These are phyloP conservation scores for Drosophila rubida DNA, from an alignment of 2,888 invertebrate genomes.

Conservation along the genomic window DNA sequence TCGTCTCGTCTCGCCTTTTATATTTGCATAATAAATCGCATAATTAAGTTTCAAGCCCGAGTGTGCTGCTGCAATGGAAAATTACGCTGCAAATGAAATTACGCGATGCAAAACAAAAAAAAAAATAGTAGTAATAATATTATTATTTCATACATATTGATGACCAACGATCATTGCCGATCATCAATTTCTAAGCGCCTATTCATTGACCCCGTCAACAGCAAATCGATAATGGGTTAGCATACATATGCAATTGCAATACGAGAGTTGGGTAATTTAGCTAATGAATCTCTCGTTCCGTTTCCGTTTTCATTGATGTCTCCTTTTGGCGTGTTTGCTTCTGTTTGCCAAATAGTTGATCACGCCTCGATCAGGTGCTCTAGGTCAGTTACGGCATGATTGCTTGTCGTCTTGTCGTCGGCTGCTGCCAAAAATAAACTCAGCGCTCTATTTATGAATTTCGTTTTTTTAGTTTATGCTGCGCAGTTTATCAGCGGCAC, in stretches of 20 bases:
- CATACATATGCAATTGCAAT: background rate
- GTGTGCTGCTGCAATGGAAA: conserved; percentile 60
- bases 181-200: conserved; percentile 42
- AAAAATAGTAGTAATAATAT: conserved; percentile 4
- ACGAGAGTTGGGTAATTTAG: background rate
- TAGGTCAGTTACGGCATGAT: conserved; percentile 79
- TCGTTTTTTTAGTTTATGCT: conserved; percentile 65
- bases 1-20: conserved; percentile 29
- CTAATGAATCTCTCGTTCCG: background rate
- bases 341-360: conserved; percentile 63
- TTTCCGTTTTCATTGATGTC: conserved; percentile 5
- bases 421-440: conserved; percentile 62
- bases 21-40: conserved; percentile 78
- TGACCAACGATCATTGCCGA: conserved; percentile 27
- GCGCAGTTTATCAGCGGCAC: conserved; percentile 67
- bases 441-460: conserved; percentile 63
- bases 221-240: conserved; percentile 28
- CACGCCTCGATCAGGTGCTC: conserved; percentile 80
- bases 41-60: conserved; percentile 67
- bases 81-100: conserved; percentile 60
- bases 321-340: background rate
- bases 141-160: conserved; percentile 21
- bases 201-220: conserved; percentile 51
- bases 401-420: conserved; percentile 6
- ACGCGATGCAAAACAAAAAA: conserved; percentile 23